Base-by-base conservation (phyloP, 1,140 invertebrate species). In the Trichoplusia ni region DNA sequence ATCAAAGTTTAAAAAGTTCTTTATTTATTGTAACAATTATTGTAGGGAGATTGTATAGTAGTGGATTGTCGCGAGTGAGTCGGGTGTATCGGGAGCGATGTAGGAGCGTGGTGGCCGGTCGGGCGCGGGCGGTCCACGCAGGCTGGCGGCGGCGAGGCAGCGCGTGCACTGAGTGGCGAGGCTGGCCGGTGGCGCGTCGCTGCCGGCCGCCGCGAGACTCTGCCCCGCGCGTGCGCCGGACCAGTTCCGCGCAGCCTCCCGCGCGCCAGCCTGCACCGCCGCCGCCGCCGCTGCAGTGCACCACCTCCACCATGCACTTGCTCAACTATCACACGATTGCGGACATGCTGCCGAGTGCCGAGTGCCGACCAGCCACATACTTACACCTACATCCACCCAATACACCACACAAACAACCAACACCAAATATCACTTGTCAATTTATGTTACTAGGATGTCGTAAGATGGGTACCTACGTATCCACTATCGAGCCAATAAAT, bases 151-250 rank as follows among this genome's bases (percentile, higher is more conserved):
- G 69, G 77, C 82, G 65, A 82, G 80, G 79, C 86, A 73, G 79
- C 82, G 79, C 84, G 81, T 75, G 83, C 79, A 88, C 86, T 89
- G 84, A 87, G 77, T 77, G 72, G 67, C 72, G 77, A 75, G 67
- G 73, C 59, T 63, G 73, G 81, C 63, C 75, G 73, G 63, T 68
- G 74, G 71, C 73, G 73, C 62, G 68, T 61, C 66, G 75, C 65
- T 63, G 79, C 74, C 79, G 79, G 73, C 76, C 77, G 81, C 79
- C 76, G 77, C 74, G 65, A 76, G 72, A 78, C 80, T 86, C 79
- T 82, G 83, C 83, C 84, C 83, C 86, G 86, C 84, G 86, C 84
- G 73, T 87, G 84, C 82, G 84, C 73, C 77, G 76, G 81, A 84
- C 86, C 83, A 73, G 84, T 84, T 82, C 79, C 71, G 44, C 69